These are phyloP conservation scores for Dissostichus mawsoni DNA, from an alignment of 2,113 vertebrate species.

Conservation along the genomic window DNA sequence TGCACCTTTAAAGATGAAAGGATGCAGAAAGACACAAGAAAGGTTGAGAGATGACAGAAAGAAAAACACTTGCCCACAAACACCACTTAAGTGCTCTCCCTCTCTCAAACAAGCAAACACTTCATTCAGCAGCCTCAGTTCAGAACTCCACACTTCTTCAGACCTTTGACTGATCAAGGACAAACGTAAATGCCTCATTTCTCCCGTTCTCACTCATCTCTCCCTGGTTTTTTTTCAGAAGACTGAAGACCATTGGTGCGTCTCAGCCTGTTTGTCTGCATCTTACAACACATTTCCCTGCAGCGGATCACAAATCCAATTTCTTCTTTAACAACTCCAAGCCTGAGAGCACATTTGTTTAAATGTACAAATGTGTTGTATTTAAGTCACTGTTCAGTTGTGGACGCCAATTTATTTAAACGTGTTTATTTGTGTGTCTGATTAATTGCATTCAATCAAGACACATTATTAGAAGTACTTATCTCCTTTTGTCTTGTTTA, in stretches of 20 bases:
- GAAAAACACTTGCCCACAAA: constrained; percentile 15
- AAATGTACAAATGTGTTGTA: neutral
- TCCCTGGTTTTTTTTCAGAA: constrained; percentile 18
- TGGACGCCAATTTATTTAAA: neutral
- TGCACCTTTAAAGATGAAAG: neutral
- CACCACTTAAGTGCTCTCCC: neutral
- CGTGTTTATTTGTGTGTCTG: neutral
- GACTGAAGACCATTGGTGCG: neutral
- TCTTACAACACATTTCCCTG: constrained; percentile 1
- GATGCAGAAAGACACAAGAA: neutral
- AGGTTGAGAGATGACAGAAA: constrained; percentile 12
- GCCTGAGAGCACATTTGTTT: neutral
- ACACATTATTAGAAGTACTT: neutral
- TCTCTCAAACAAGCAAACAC: constrained; percentile 9
- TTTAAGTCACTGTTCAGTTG: neutral
- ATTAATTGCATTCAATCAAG: constrained; percentile 1
- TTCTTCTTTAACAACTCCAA: neutral
- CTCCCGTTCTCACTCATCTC: constrained; percentile 18
- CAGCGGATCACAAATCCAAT: neutral
- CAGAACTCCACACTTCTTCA: constrained; percentile 33
- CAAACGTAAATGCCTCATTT: constrained; percentile 25
- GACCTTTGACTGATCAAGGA: constrained; percentile 42
- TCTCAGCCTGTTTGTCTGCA: constrained; percentile 34
- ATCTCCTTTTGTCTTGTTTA: neutral
- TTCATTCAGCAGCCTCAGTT: neutral